Percentiles rank a stretch among this genome's conserved stretches.
phyloP scores from a whole-genome alignment of 2,888 invertebrate species.

The Lasioglossum morio region DNA sequence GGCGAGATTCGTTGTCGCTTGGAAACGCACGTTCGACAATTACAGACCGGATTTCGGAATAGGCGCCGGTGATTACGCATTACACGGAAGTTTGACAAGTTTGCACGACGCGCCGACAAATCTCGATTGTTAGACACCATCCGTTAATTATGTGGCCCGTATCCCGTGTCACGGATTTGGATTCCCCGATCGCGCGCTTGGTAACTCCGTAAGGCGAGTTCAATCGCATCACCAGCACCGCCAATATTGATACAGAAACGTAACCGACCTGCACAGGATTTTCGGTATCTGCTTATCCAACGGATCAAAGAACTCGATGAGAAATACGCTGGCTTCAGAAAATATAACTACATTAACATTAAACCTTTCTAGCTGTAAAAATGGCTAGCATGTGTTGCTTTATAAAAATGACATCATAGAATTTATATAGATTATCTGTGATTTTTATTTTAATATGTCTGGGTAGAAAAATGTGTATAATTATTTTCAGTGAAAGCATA shows the following conservation, averaged over 20 bases:
- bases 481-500: too few species aligned
- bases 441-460: too few species aligned
- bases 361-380: too few species aligned
- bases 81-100: slow-evolving; percentile 5
- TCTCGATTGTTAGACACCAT: slow-evolving; percentile 15
- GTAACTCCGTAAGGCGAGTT: slow-evolving; percentile 38
- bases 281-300: slow-evolving; percentile 47
- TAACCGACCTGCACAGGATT: slow-evolving; percentile 47
- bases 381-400: too few species aligned
- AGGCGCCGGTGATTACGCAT: neutral
- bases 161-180: slow-evolving; percentile 40
- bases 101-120: neutral
- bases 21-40: neutral
- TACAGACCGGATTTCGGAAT: neutral
- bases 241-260: slow-evolving; percentile 71
- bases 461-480: too few species aligned
- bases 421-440: too few species aligned
- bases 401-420: too few species aligned
- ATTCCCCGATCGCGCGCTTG: slow-evolving; percentile 13
- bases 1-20: neutral
- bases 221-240: slow-evolving; percentile 61
- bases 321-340: neutral
- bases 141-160: slow-evolving; percentile 31
- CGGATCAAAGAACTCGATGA: slow-evolving; percentile 17
- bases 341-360: neutral